phyloP scores from a whole-genome alignment of 2,113 vertebrate genomes.

The Rhinopomastus cyanomelas region DNA sequence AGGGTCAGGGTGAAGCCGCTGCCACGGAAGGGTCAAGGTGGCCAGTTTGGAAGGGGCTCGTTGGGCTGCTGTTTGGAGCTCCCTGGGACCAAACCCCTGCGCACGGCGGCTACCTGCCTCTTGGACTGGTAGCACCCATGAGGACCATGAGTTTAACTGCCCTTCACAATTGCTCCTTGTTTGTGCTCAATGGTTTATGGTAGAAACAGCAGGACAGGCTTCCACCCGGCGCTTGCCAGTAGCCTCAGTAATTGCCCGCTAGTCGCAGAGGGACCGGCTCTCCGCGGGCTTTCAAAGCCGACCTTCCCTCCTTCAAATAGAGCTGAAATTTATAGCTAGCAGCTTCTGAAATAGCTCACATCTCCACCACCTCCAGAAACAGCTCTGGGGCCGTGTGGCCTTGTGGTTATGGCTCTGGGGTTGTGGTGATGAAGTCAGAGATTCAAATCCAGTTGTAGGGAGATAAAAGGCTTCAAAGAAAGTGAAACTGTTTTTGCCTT shows the following conservation, averaged over 20 bases:
- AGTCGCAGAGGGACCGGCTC: not conserved
- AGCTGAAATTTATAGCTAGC: constrained; percentile 65
- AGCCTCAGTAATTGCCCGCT: constrained; percentile 27
- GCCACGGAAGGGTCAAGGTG: not conserved
- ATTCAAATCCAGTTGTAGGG: constrained; percentile 55
- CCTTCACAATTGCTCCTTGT: not conserved
- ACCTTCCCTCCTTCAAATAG: constrained; percentile 12
- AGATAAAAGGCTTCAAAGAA: constrained; percentile 69
- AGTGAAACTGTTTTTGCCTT: constrained; percentile 35
- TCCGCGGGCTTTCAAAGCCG: constrained; percentile 5
- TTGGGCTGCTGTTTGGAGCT: constrained; percentile 53
- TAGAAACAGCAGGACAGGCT: not conserved
- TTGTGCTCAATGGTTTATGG: constrained; percentile 23
- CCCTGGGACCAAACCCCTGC: not conserved
- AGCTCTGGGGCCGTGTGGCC: constrained; percentile 48
- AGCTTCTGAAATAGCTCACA: constrained; percentile 65
- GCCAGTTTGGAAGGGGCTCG: constrained; percentile 29
- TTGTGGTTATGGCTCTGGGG: constrained; percentile 68
- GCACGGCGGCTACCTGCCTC: not conserved
- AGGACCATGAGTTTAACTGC: not conserved
- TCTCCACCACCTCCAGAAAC: constrained; percentile 50
- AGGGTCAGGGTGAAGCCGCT: constrained; percentile 20
- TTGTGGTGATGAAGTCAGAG: constrained; percentile 68
- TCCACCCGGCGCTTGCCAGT: not conserved
- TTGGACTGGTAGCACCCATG: not conserved